phyloP scores from a whole-genome alignment of 2,888 invertebrate genomes.

The Parasteatoda lunata region DNA sequence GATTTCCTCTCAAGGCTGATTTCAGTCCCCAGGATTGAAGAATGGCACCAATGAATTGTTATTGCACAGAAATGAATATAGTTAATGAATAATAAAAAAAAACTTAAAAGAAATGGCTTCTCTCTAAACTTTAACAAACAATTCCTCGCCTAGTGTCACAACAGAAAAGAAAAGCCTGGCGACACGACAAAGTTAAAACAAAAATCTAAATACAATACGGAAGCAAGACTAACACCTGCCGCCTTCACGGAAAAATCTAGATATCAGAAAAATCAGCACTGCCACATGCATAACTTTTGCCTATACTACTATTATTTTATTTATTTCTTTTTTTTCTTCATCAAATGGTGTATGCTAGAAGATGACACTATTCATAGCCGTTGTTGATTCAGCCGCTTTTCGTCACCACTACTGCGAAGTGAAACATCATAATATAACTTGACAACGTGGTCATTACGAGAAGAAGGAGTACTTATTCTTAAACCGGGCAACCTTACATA shows the following conservation, averaged over 20 bases:
- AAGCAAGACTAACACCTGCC: constrained; percentile 23
- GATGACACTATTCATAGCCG: constrained; percentile 1
- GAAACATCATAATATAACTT: not conserved
- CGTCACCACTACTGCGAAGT: not conserved
- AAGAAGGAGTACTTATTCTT: not conserved
- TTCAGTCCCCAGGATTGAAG: too few species aligned
- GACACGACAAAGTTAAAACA: not conserved
- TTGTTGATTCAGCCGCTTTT: constrained; percentile 32
- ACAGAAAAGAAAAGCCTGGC: not conserved
- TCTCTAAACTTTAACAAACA: too few species aligned
- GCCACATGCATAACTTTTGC: not conserved
- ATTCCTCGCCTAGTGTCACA: too few species aligned
- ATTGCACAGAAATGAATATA: too few species aligned
- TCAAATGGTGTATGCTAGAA: not conserved
- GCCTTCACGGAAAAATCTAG: not conserved
- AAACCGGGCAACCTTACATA: not conserved
- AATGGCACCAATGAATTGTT: too few species aligned
- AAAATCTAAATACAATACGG: constrained; percentile 13
- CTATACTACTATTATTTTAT: not conserved
- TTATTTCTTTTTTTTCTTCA: not conserved
- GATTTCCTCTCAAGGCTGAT: too few species aligned
- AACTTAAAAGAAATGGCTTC: too few species aligned
- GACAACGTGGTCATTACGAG: constrained; percentile 10
- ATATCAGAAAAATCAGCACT: not conserved
- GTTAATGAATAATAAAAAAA: too few species aligned